Percentiles rank a stretch among this genome's conserved stretches.
Conservation (phyloP, 92 coral and sea anemone genomes). For the Metridium senile region DNA sequence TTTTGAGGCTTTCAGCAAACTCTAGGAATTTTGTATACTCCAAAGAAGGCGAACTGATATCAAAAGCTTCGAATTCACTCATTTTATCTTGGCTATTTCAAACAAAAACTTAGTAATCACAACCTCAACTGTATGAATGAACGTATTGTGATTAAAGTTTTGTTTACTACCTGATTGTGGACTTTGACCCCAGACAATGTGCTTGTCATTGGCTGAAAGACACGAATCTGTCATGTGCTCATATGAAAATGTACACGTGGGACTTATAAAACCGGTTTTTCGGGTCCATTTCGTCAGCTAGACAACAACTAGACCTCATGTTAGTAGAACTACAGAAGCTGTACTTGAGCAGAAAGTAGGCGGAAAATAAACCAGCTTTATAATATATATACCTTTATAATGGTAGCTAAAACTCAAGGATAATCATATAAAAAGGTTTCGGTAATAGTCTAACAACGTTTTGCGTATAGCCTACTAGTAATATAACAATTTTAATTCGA, state of each 20-base stretch:
- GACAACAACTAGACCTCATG: neutral
- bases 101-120: neutral
- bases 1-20: constrained; percentile 67
- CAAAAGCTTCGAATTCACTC: constrained; percentile 29
- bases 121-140: neutral
- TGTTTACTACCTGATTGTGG: constrained; percentile 1
- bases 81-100: constrained; percentile 1
- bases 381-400: too few species aligned
- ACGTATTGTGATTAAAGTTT: neutral
- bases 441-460: too few species aligned
- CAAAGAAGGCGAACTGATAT: constrained; percentile 17
- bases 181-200: constrained; percentile 10
- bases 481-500: too few species aligned
- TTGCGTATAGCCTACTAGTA: too few species aligned
- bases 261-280: constrained; percentile 2
- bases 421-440: too few species aligned
- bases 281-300: neutral
- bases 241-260: neutral
- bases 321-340: too few species aligned
- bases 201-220: constrained; percentile 1
- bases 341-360: too few species aligned
- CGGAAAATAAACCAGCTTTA: too few species aligned
- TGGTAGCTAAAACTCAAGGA: too few species aligned
- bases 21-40: constrained; percentile 64
- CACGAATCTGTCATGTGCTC: neutral